These are phyloP conservation scores for Conus betulinus DNA, from an alignment of 1,140 invertebrate genomes.

Conservation along the genomic window DNA sequence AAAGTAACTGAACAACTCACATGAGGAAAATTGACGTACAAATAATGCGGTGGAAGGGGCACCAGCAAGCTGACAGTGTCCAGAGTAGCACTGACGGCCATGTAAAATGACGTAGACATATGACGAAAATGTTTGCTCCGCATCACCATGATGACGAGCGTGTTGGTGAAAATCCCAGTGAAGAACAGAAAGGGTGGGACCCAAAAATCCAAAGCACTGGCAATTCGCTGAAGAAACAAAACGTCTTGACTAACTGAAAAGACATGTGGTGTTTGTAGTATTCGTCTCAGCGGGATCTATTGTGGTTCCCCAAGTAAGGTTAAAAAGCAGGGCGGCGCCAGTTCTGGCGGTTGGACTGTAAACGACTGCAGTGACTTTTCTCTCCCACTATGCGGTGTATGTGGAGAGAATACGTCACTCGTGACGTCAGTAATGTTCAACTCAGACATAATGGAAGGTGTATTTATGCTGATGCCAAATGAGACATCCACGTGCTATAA, in stretches of 20 bases:
- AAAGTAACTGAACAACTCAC: slow-evolving; percentile 16
- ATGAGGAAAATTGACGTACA: slow-evolving; percentile 62
- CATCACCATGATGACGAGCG: slow-evolving; percentile 64
- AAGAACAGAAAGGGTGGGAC: slow-evolving; percentile 60
- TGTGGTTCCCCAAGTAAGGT: no score
- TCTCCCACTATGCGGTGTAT: no score
- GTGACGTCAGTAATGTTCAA: no score
- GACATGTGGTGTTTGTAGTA: no score
- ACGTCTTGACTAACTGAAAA: background rate
- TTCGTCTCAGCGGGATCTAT: no score
- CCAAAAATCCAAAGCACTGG: slow-evolving; percentile 53
- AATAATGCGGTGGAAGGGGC: slow-evolving; percentile 59
- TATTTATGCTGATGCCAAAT: no score
- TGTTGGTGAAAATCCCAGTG: slow-evolving; percentile 57
- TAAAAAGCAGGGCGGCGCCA: no score
- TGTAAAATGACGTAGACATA: slow-evolving; percentile 65
- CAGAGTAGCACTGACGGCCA: slow-evolving; percentile 55
- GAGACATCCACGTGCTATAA: no score
- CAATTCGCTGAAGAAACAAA: background rate
- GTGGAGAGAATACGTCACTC: no score
- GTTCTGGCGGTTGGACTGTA: no score
- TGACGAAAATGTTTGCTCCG: slow-evolving; percentile 54
- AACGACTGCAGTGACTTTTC: no score
- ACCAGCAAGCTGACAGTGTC: slow-evolving; percentile 59
- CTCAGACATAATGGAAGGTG: no score